Percentiles rank a stretch among this genome's conserved stretches.
Conservation (phyloP, 64 coral and sea anemone species). For the Trachythela sp. region DNA sequence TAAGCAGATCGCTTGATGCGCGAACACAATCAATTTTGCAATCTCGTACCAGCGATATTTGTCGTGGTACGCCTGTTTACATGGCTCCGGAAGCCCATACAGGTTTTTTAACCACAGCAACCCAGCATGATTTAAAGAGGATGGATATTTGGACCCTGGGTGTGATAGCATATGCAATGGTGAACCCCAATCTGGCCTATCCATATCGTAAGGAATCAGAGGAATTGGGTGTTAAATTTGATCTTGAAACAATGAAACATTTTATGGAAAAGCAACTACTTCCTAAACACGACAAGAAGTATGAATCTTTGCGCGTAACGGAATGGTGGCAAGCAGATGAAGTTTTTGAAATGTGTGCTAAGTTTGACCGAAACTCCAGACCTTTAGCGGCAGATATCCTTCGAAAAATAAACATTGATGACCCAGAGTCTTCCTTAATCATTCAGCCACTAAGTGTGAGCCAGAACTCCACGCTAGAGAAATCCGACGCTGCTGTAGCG, state of each 20-base stretch:
- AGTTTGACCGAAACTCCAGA: neutral
- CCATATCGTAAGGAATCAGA: neutral
- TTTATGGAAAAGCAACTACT: neutral
- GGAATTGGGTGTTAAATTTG: neutral
- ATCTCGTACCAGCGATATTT: neutral
- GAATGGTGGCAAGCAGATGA: slow-evolving; percentile 15
- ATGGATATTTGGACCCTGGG: slow-evolving; percentile 29
- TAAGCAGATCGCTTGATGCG: neutral
- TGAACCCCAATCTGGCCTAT: slow-evolving; percentile 12
- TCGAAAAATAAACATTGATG: neutral
- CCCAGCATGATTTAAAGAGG: slow-evolving; percentile 19
- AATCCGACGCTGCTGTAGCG: neutral
- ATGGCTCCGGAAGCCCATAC: slow-evolving; percentile 26
- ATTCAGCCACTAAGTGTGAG: neutral
- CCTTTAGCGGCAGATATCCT: neutral
- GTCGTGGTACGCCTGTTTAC: slow-evolving; percentile 13
- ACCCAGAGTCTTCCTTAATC: neutral
- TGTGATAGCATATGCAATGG: neutral
- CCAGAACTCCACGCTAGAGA: neutral
- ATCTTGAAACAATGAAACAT: neutral
- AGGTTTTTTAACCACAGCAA: neutral
- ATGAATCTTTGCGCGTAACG: neutral
- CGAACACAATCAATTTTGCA: slow-evolving; percentile 7
- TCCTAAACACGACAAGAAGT: neutral
- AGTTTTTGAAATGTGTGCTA: neutral